Evolutionary conservation across 2,888 invertebrate species (phyloP).

Genomic region (Stenchaetothrips biformis): DNA sequence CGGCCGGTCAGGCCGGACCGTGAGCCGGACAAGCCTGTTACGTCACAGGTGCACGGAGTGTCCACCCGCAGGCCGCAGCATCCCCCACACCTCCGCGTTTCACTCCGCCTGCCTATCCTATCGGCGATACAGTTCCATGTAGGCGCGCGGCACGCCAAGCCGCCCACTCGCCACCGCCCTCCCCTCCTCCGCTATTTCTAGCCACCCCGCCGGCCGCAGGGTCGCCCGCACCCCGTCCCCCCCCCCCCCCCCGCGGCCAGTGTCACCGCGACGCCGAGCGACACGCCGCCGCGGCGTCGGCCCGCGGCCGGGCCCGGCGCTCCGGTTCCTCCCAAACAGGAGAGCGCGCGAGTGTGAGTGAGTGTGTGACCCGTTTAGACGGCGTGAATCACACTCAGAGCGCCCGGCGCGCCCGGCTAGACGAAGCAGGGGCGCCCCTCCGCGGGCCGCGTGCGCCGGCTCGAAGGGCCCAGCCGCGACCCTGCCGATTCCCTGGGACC

Average conservation of each 20-base stretch:
- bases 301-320: neutral
- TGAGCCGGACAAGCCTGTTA: too few relatives aligned
- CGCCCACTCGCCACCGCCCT: neutral
- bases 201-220: neutral
- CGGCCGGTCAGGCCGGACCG: neutral
- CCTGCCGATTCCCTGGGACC: too few relatives aligned
- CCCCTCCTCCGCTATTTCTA: slow-evolving; percentile 5
- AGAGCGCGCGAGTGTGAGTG: neutral
- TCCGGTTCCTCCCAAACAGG: neutral
- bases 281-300: neutral
- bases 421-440: too few relatives aligned
- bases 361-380: neutral
- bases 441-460: too few relatives aligned
- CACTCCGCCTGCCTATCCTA: neutral
- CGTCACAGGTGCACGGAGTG: neutral
- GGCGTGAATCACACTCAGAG: neutral
- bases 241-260: neutral
- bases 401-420: too few relatives aligned
- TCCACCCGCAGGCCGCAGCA: neutral
- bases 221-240: neutral
- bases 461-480: too few relatives aligned
- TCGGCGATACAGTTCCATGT: neutral
- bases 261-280: neutral
- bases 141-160: neutral
- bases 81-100: neutral